Conservation (phyloP, 1,140 invertebrate species). For the Solenopsis fugax region DNA sequence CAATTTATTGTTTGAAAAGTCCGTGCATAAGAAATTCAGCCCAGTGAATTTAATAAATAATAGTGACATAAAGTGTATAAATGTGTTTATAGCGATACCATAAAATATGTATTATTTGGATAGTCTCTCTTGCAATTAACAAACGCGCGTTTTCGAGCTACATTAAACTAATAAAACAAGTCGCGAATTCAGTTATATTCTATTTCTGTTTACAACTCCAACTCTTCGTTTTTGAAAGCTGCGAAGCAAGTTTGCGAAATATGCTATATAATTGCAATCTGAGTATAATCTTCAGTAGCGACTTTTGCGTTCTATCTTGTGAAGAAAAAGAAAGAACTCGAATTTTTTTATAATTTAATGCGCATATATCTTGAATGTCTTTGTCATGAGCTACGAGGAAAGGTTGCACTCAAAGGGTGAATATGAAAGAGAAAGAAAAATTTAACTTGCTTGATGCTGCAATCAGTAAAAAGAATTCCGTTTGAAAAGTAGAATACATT, state of each 20-base stretch:
- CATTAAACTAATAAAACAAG: background rate
- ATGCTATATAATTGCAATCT: background rate
- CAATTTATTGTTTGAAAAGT: background rate
- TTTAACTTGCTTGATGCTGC: background rate
- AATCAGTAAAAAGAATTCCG: background rate
- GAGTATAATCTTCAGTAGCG: background rate
- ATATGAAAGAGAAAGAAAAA: background rate
- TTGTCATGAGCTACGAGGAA: background rate
- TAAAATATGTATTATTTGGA: background rate
- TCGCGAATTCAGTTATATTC: background rate
- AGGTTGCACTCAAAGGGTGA: background rate
- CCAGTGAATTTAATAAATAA: background rate
- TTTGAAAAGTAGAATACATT: background rate
- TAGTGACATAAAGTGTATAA: background rate
- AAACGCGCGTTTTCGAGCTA: background rate
- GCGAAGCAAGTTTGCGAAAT: background rate
- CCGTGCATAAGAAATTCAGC: background rate
- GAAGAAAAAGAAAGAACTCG: background rate
- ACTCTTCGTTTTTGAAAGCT: background rate
- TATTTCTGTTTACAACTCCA: background rate
- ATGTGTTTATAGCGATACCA: background rate
- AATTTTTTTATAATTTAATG: background rate
- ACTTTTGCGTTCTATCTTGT: background rate
- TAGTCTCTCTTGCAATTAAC: slow-evolving; percentile 12
- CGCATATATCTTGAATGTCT: background rate